Evolutionary conservation across 1,140 invertebrate genomes (phyloP).

Genomic region (Cryptotermes secundus): DNA sequence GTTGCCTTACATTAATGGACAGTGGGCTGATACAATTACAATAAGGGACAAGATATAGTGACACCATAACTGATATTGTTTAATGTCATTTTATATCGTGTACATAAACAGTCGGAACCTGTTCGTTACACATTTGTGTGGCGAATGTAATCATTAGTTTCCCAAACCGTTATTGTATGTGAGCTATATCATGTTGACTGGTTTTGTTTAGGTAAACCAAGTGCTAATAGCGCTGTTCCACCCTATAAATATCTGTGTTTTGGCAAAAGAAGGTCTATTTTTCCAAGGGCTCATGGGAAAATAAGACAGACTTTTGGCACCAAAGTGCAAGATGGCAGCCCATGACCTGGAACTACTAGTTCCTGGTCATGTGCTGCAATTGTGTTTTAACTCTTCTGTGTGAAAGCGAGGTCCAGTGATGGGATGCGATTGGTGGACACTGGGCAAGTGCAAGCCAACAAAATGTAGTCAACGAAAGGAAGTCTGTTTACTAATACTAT

Average conservation of each 20-base stretch:
- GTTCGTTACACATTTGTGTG: background rate
- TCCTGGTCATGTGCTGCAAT: background rate
- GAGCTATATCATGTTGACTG: background rate
- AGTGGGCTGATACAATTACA: conserved; percentile 1
- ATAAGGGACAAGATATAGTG: conserved; percentile 12
- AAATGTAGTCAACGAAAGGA: conserved; percentile 9
- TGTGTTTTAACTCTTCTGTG: background rate
- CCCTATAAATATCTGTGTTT: background rate
- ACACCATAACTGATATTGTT: conserved; percentile 12
- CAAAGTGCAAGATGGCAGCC: background rate
- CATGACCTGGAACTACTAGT: background rate
- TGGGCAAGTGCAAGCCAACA: background rate
- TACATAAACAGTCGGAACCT: background rate
- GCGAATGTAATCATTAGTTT: background rate
- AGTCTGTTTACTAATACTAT: conserved; percentile 7
- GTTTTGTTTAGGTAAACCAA: conserved; percentile 16
- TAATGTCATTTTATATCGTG: conserved; percentile 15
- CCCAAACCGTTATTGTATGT: background rate
- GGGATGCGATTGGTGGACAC: background rate
- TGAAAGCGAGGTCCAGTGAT: background rate
- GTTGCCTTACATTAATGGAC: conserved; percentile 9
- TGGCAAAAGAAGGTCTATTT: background rate
- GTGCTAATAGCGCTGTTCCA: background rate
- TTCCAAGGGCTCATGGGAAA: conserved; percentile 1
- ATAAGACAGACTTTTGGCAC: background rate